Conservation (phyloP, 1,140 invertebrate genomes). For the Littorina saxatilis region DNA sequence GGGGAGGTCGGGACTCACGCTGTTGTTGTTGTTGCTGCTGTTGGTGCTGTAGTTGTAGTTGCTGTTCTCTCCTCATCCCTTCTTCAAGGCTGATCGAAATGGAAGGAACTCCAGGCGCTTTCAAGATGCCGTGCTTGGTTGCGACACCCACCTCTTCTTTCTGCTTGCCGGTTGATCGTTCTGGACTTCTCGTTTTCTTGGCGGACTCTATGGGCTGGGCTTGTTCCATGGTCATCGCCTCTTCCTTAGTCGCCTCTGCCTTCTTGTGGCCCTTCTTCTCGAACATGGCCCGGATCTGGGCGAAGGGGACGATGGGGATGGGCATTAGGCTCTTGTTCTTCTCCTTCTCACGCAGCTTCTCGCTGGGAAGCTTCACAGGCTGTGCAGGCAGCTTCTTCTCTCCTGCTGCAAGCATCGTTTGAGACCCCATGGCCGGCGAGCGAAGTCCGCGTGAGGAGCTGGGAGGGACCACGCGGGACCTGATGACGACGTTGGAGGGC, state of each 20-base stretch:
- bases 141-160: background rate
- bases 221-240: background rate
- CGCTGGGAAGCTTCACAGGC: constrained; percentile 62
- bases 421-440: constrained; percentile 46
- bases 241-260: background rate
- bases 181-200: background rate
- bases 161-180: background rate
- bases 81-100: background rate
- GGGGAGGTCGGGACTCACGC: background rate
- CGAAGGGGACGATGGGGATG: constrained; percentile 71
- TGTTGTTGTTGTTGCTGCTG: background rate
- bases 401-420: constrained; percentile 34
- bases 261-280: constrained; percentile 57
- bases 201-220: background rate
- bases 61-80: background rate
- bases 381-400: constrained; percentile 46
- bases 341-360: constrained; percentile 63
- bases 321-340: constrained; percentile 67
- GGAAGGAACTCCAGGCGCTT: background rate
- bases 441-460: constrained; percentile 54
- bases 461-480: constrained; percentile 63
- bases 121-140: background rate
- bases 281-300: constrained; percentile 69
- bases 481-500: constrained; percentile 63
- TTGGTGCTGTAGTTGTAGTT: too few relatives aligned